phyloP scores from a whole-genome alignment of 2,797 vertebrate species.

The Coilia nasus region DNA sequence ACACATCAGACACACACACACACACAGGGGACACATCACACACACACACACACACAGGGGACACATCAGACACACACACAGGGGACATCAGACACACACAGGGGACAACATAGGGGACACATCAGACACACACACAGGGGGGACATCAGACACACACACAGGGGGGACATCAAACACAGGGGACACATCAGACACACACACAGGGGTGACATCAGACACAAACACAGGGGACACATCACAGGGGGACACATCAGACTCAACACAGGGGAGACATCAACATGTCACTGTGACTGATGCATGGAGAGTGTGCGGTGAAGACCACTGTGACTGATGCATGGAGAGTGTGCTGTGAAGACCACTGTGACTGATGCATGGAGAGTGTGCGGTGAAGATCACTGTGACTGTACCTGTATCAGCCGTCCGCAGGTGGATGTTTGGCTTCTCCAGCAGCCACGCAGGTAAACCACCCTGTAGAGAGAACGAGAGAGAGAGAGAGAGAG shows the following conservation, averaged over 20 bases:
- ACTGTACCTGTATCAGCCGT: slow-evolving; percentile 83
- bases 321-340: not conserved
- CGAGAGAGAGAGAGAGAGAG: not conserved
- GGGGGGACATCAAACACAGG: not conserved
- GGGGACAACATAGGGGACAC: too few species aligned
- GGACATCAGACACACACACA: slow-evolving; percentile 21
- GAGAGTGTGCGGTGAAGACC: not conserved
- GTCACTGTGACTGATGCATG: not conserved
- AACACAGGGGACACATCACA: too few species aligned
- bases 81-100: too few species aligned
- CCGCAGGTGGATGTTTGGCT: slow-evolving; percentile 84
- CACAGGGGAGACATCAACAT: too few species aligned
- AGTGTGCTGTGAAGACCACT: not conserved
- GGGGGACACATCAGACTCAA: too few species aligned
- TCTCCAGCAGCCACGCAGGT: slow-evolving; percentile 91
- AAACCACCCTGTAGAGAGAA: slow-evolving; percentile 83
- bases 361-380: not conserved
- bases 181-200: too few species aligned
- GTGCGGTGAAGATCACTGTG: not conserved
- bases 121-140: not conserved
- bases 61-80: too few species aligned
- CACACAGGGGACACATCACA: too few species aligned
- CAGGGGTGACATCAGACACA: too few species aligned
- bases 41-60: too few species aligned
- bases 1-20: too few species aligned